These are phyloP conservation scores for Tillus elongatus DNA, from an alignment of 2,888 invertebrate genomes.

Conservation along the genomic window DNA sequence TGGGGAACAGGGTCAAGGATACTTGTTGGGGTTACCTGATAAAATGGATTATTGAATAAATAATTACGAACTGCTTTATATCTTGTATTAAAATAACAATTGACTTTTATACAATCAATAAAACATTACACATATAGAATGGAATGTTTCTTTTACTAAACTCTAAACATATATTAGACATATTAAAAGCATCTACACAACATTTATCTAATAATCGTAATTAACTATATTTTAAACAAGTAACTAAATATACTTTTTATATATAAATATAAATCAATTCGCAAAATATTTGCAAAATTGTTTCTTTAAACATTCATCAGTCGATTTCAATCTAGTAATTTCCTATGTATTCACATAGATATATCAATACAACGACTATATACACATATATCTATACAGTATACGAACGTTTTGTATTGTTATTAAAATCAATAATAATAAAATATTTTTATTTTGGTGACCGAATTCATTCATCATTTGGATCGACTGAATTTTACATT, in stretches of 20 bases:
- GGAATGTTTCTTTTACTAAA: constrained; percentile 18
- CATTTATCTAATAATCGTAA: constrained; percentile 26
- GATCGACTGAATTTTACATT: no score
- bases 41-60: no score
- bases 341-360: constrained; percentile 15
- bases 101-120: constrained; percentile 30
- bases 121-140: constrained; percentile 17
- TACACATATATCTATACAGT: constrained; percentile 18
- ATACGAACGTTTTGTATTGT: no score
- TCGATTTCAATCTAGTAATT: constrained; percentile 22
- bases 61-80: constrained; percentile 14
- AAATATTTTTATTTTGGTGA: no score
- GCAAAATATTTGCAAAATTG: constrained; percentile 32
- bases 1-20: no score
- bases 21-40: no score
- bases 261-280: constrained; percentile 33
- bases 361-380: constrained; percentile 19
- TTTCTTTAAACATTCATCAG: constrained; percentile 32
- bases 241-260: constrained; percentile 20
- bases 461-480: no score
- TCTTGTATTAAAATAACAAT: constrained; percentile 34
- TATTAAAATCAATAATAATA: no score
- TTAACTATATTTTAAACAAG: constrained; percentile 21
- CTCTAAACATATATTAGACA: constrained; percentile 24
- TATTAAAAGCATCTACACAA: constrained; percentile 27